Base-by-base conservation (phyloP, 2,797 vertebrate species). In the Dallia pectoralis region DNA sequence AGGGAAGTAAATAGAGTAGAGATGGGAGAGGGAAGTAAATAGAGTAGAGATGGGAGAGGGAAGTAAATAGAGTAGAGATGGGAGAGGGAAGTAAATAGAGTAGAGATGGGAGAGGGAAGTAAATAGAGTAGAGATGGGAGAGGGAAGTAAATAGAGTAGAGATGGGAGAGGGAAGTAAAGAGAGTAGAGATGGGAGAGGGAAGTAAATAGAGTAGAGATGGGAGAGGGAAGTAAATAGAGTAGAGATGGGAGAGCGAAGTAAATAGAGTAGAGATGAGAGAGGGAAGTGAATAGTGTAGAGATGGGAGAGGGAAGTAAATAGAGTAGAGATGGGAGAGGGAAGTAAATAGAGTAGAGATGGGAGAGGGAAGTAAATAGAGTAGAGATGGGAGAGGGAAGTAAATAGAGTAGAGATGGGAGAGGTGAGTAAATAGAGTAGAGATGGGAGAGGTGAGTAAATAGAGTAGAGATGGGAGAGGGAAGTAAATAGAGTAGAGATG, bases 371-470 rank as follows among this genome's bases (percentile, higher is more conserved):
- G 51, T 18, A 15, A 18, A 19, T 7, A 14, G 27, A 9, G 56
- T 22, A 59, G 11, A 9, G 14, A 59, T 3, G 3, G 56, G 56
- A 59, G 56, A 27, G 56, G 22, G 56, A 29, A 12, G 15, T 22
- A 61, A n/a, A 25, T 22, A 61, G 59, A 53, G n/a, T n/a, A n/a
- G n/a, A n/a, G 22, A 71, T n/a, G 47, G 63, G 72, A 18, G 5
- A 30, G 7, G 49, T 12, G 49, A 2, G 15, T 2, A 12, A 15
- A 15, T 6, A 51, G 49, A 15, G 49, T 4, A n/a, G 15, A 51
- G 49, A n/a, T n/a, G n/a, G 18, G 53, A 25, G 53, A 56, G 53
- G 48, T 4, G 49, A 11, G 15, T 5, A 4, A 11, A 9, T 4
- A n/a, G 51, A n/a, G 51, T 18, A 1, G 51, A 56, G 16, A 22